A percentile compares a stretch with the other conserved stretches of the same genome.
Conservation (phyloP, 2,113 vertebrate species). For the Ornithorhynchus anatinus region DNA sequence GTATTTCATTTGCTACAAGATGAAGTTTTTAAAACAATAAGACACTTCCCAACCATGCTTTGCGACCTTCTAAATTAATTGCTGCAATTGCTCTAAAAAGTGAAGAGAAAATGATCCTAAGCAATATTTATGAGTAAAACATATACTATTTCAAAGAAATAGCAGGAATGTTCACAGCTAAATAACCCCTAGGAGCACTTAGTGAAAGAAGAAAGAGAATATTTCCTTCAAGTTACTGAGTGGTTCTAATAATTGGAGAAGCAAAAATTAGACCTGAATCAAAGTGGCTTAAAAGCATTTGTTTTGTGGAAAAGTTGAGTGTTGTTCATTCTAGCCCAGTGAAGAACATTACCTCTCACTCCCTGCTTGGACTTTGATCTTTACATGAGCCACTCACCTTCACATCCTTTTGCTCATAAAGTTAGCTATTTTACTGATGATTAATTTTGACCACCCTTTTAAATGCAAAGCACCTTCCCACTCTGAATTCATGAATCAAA, state of each 20-base stretch:
- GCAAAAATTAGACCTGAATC: slow-evolving; percentile 36
- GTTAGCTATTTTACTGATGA: not conserved
- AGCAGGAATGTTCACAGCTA: slow-evolving; percentile 4
- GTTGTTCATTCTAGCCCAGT: not conserved
- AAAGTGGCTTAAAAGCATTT: slow-evolving; percentile 9
- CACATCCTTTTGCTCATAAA: not conserved
- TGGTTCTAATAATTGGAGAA: slow-evolving; percentile 41
- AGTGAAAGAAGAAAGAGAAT: slow-evolving; percentile 22
- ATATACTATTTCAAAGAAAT: slow-evolving; percentile 42
- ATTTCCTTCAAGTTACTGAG: slow-evolving; percentile 36
- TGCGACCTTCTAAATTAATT: slow-evolving; percentile 22
- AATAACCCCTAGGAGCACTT: slow-evolving; percentile 17
- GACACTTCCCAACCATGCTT: not conserved
- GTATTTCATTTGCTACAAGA: slow-evolving; percentile 18
- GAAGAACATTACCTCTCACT: not conserved
- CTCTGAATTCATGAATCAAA: slow-evolving; percentile 30
- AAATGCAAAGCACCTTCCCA: slow-evolving; percentile 34
- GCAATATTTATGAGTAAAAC: slow-evolving; percentile 49
- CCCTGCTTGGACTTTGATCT: slow-evolving; percentile 1
- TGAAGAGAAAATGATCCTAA: slow-evolving; percentile 37
- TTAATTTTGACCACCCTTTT: slow-evolving; percentile 28
- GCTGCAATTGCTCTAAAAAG: slow-evolving; percentile 29
- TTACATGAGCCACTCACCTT: not conserved
- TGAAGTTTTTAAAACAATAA: slow-evolving; percentile 27
- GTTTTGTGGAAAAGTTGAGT: not conserved